A percentile compares a stretch with the other conserved stretches of the same genome.
Conservation (phyloP, 2,113 vertebrate species). For the Manacus vitellinus region DNA sequence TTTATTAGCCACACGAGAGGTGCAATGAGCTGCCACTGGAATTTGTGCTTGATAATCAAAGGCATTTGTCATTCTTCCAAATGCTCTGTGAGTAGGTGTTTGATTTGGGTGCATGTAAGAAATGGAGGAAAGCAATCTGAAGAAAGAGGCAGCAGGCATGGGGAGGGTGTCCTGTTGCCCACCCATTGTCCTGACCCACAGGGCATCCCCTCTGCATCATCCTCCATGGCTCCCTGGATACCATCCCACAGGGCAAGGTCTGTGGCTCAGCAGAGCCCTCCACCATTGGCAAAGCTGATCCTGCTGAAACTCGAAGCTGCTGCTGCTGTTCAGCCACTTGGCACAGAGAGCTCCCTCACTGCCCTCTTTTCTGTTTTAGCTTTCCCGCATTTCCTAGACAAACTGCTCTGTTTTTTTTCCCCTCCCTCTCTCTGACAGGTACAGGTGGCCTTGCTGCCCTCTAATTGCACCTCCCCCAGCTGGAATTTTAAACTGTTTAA, state of each 20-base stretch:
- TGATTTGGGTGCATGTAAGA: background rate
- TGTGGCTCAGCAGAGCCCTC: background rate
- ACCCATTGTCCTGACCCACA: fast-evolving
- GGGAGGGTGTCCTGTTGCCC: background rate
- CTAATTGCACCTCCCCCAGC: background rate
- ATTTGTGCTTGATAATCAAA: background rate
- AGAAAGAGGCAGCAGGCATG: background rate
- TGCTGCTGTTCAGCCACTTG: background rate
- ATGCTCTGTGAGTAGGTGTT: background rate
- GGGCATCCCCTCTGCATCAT: fast-evolving
- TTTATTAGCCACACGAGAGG: background rate
- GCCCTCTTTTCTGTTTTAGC: background rate
- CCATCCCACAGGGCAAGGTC: fast-evolving
- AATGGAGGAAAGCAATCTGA: background rate
- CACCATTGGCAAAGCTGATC: background rate
- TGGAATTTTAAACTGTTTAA: constrained; percentile 43
- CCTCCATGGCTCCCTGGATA: background rate
- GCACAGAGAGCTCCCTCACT: fast-evolving
- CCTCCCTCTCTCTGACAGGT: background rate
- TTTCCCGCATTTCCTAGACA: background rate
- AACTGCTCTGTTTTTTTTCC: background rate
- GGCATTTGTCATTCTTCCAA: background rate
- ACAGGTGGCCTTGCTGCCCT: background rate
- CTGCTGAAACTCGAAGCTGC: background rate
- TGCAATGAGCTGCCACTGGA: background rate